These are phyloP conservation scores for Pseudorhiza aurosa DNA, from an alignment of 30 jellyfish, hydroid and myxozoan genomes.

Conservation along the genomic window DNA sequence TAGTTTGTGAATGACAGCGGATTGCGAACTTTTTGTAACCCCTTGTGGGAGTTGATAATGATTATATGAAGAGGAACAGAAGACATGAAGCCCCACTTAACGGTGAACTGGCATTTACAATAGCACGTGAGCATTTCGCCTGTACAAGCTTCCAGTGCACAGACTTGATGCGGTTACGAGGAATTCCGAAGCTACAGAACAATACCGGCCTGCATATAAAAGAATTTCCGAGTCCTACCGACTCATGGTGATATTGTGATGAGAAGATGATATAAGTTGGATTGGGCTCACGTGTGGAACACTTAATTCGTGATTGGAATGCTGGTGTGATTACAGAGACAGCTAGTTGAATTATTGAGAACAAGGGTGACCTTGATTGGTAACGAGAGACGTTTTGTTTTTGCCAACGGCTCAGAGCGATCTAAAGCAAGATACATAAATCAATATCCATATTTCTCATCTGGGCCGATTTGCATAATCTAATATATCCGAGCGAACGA, in stretches of 20 bases:
- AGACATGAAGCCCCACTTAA: no score
- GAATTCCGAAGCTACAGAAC: no score
- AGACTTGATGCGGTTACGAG: no score
- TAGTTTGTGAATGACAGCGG: no score
- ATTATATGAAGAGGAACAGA: no score
- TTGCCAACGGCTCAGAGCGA: background rate
- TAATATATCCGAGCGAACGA: background rate
- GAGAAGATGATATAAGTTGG: slow-evolving; percentile 16
- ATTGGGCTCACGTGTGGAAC: background rate
- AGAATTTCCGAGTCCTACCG: no score
- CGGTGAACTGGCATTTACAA: no score
- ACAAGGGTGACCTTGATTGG: background rate
- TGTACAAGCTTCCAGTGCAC: no score
- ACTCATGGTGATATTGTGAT: background rate
- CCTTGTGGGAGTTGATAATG: no score
- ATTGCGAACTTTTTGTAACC: no score
- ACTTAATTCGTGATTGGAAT: background rate
- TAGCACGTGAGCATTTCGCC: no score
- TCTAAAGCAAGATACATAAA: background rate
- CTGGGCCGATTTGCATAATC: slow-evolving; percentile 20
- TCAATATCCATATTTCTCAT: background rate
- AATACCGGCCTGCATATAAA: no score
- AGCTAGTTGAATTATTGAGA: background rate
- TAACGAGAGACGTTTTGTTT: background rate
- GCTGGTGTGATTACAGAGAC: background rate